phyloP scores from a whole-genome alignment of 2,888 invertebrate genomes.

The Dryococelus australis region DNA sequence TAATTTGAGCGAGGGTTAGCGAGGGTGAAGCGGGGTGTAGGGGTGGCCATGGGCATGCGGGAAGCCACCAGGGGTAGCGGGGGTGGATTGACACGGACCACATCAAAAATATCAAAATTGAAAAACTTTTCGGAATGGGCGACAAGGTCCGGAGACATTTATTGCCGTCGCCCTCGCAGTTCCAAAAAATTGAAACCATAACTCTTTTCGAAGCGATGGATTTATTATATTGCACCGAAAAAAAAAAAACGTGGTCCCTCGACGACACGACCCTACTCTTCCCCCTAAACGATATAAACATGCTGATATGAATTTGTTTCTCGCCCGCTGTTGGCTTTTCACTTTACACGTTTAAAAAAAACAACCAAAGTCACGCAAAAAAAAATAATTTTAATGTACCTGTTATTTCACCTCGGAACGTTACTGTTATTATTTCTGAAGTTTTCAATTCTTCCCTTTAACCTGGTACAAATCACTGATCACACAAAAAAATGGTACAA shows the following conservation, averaged over 20 bases:
- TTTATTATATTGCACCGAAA: background rate
- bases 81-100: background rate
- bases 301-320: background rate
- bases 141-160: background rate
- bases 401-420: too few species aligned
- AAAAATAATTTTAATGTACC: too few species aligned
- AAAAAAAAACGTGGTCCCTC: background rate
- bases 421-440: too few species aligned
- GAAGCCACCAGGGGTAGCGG: background rate
- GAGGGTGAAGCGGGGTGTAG: background rate
- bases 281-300: background rate
- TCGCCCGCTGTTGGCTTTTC: background rate
- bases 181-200: conserved; percentile 16
- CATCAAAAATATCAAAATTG: conserved; percentile 11
- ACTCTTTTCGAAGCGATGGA: background rate
- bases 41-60: background rate
- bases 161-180: background rate
- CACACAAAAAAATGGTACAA: too few species aligned
- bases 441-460: too few species aligned
- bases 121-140: conserved; percentile 1
- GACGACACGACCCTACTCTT: too few species aligned
- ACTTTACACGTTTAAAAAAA: too few species aligned
- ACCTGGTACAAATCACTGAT: too few species aligned
- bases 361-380: too few species aligned
- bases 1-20: background rate